Conservation (phyloP, 2,888 invertebrate genomes). For the Athalia rosae region DNA sequence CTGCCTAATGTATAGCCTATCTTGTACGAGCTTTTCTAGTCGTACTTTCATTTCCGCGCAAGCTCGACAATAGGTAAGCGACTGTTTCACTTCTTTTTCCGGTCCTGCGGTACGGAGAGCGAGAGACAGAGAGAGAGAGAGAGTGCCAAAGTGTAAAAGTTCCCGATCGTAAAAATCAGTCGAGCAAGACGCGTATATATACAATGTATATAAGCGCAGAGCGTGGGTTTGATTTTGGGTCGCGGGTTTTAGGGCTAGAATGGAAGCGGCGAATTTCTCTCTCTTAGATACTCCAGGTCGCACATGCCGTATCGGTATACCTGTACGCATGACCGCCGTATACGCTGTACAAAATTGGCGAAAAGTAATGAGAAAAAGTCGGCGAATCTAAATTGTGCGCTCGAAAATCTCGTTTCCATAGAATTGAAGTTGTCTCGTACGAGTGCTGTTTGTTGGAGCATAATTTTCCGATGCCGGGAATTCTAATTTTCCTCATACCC, state of each 20-base stretch:
- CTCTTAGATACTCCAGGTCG: not conserved
- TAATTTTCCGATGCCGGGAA: not conserved
- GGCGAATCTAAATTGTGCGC: too few relatives aligned
- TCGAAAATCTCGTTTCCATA: too few relatives aligned
- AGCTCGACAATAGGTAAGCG: not conserved
- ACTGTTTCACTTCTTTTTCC: not conserved
- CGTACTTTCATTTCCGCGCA: not conserved
- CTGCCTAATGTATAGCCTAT: too few relatives aligned
- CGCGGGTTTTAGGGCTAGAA: not conserved
- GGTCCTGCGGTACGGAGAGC: not conserved
- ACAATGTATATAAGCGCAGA: not conserved
- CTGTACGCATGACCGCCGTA: too few relatives aligned
- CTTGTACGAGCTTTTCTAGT: too few relatives aligned
- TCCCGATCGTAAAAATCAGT: slow-evolving; percentile 20
- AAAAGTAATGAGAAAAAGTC: too few relatives aligned
- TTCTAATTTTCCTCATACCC: slow-evolving; percentile 8
- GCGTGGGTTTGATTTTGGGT: not conserved
- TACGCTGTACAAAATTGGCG: too few relatives aligned
- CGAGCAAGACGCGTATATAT: not conserved
- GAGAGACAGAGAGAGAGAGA: not conserved
- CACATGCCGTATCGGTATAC: too few relatives aligned
- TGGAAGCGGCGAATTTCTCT: not conserved
- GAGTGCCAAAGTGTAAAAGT: not conserved
- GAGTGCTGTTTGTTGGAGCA: too few relatives aligned
- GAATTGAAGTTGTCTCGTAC: too few relatives aligned